Base-by-base conservation (phyloP, 2,797 vertebrate species). In the Cynopterus sphinx region DNA sequence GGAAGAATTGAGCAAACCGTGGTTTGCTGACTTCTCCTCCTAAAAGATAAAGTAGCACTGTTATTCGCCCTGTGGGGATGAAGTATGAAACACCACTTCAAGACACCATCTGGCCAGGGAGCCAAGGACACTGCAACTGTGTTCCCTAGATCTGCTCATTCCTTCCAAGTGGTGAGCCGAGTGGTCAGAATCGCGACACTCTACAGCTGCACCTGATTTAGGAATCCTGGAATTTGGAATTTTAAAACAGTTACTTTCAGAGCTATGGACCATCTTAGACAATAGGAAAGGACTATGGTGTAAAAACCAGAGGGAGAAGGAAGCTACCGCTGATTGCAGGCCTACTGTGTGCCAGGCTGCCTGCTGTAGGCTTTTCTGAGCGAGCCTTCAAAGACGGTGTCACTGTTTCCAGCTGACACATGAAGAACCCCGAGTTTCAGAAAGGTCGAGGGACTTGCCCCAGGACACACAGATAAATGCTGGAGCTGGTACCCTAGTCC, bases 11-110 rank as follows among this genome's bases (percentile, higher is more conserved):
- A 55, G 99, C 99, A 98, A 99, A 99, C 71, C 99, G 98, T 0
- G 99, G 99, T 94, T 99, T 99, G 82, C 98, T 98, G 96, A 99
- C 99, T 98, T 99, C 99, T 0, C 99, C 99, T 95, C 99, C 99
- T 97, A 91, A 12, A 96, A 97, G 95, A 96, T 57, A 89, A 97
- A 95, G 51, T 73, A 89, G 28, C 65, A 0, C 53, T n/a, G 36
- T 81, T 33, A 59, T 46, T 61, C 5, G 61, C 90, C 90, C 36
- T 67, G 63, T 16, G 74, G 53, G 26, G 55, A 6, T 0, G 6
- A 36, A 43, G 39, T 19, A 16, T 33, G 11, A 63, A 43, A 41
- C 12, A 26, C 7, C 13, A 3, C 39, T 36, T 24, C n/a, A 3
- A 43, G 43, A 39, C 4, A 11, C 41, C 41, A 1, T 43, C 51